Evolutionary conservation across 2,113 vertebrate species (phyloP).

Genomic region (Menidia beryllina): DNA sequence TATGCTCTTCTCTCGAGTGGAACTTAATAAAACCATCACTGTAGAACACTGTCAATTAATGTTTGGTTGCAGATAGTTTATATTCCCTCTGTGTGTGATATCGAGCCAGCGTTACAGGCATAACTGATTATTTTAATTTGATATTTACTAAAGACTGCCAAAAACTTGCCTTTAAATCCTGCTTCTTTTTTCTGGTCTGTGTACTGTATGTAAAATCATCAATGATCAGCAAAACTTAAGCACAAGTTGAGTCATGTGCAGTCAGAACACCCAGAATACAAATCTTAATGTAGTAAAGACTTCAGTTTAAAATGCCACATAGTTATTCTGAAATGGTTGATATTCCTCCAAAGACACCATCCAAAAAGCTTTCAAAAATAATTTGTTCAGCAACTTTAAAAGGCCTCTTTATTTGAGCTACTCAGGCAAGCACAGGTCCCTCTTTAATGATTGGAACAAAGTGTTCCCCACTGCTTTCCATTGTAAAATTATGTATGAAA

Average conservation of each 20-base stretch:
- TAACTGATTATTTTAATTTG: conserved; percentile 53
- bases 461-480: no score
- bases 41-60: conserved; percentile 48
- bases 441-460: no score
- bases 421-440: no score
- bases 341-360: conserved; percentile 18
- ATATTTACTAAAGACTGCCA: conserved; percentile 40
- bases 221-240: conserved; percentile 21
- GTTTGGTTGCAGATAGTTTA: conserved; percentile 54
- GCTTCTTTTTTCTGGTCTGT: neutral
- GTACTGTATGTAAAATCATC: conserved; percentile 7
- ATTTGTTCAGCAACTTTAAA: conserved; percentile 8
- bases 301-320: conserved; percentile 24
- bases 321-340: conserved; percentile 31
- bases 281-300: conserved; percentile 21
- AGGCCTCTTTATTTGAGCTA: neutral
- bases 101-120: conserved; percentile 46
- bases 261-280: conserved; percentile 8
- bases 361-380: conserved; percentile 29
- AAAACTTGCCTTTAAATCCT: conserved; percentile 32
- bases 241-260: conserved; percentile 7
- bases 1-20: conserved; percentile 55
- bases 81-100: conserved; percentile 64
- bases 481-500: no score
- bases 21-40: conserved; percentile 70